These are phyloP conservation scores for Proisotoma minuta DNA, from an alignment of 2,888 invertebrate genomes.

Conservation along the genomic window DNA sequence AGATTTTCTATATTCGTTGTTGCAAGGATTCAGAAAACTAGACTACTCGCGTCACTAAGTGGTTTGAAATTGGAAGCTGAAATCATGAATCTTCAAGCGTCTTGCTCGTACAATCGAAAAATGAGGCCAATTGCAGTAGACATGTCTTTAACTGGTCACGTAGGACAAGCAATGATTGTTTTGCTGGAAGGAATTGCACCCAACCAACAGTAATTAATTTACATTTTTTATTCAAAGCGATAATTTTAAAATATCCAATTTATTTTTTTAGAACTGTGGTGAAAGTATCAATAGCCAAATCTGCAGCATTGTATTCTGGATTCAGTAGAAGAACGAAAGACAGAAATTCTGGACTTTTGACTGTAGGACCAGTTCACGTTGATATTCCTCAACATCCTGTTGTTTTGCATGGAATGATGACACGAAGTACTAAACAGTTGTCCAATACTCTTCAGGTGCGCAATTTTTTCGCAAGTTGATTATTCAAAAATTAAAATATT, in stretches of 20 bases:
- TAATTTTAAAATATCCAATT: constrained; percentile 13
- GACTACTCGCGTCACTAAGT: constrained; percentile 81
- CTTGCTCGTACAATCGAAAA: constrained; percentile 83
- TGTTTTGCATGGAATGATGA: constrained; percentile 96
- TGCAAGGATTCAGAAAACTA: constrained; percentile 76
- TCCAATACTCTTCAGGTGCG: constrained; percentile 83
- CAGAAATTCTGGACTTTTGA: constrained; percentile 73
- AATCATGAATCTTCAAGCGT: constrained; percentile 84
- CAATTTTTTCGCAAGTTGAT: not conserved
- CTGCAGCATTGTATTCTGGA: constrained; percentile 86
- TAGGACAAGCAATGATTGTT: constrained; percentile 87
- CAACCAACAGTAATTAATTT: constrained; percentile 68
- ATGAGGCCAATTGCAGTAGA: constrained; percentile 66
- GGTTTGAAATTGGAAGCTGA: constrained; percentile 92
- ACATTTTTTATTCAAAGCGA: constrained; percentile 25
- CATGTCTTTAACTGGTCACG: constrained; percentile 79
- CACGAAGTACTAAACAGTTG: constrained; percentile 84
- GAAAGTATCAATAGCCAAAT: constrained; percentile 84
- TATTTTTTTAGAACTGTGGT: constrained; percentile 71
- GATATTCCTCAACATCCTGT: constrained; percentile 99
- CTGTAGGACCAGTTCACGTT: constrained; percentile 82
- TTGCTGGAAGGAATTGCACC: constrained; percentile 85
- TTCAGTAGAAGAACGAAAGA: constrained; percentile 68
- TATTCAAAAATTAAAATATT: not conserved
- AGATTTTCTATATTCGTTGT: constrained; percentile 69